Percentiles rank a stretch among this genome's conserved stretches.
Conservation (phyloP, 2,797 vertebrate species). For the Hydrophis major region DNA sequence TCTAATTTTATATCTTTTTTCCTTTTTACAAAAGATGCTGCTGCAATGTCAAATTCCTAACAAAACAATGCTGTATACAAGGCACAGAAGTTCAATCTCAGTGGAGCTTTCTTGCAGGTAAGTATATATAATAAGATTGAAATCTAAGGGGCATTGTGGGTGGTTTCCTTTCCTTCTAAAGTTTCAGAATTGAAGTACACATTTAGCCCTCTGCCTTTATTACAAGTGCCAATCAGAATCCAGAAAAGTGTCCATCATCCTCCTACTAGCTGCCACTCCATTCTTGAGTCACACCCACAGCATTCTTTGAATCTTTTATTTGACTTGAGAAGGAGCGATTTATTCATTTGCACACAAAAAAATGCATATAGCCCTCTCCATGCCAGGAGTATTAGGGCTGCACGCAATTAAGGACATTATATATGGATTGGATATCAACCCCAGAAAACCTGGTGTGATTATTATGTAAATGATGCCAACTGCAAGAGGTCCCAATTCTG, state of each 20-base stretch:
- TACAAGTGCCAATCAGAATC: background rate
- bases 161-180: background rate
- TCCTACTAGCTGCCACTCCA: background rate
- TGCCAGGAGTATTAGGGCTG: background rate
- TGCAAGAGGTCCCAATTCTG: background rate
- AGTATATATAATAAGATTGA: background rate
- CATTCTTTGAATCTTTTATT: background rate
- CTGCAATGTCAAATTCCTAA: background rate
- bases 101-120: background rate
- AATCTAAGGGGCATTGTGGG: background rate
- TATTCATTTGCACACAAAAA: background rate
- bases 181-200: background rate
- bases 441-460: background rate
- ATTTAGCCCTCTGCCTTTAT: background rate
- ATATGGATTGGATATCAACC: background rate
- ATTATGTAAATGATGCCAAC: background rate
- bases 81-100: background rate
- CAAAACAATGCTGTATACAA: background rate
- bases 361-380: background rate
- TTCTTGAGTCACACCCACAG: background rate
- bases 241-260: background rate
- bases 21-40: background rate
- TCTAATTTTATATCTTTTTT: background rate
- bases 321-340: background rate
- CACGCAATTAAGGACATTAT: background rate